These are phyloP conservation scores for Sparidentex hasta DNA, from an alignment of 2,797 vertebrate genomes.

Conservation along the genomic window DNA sequence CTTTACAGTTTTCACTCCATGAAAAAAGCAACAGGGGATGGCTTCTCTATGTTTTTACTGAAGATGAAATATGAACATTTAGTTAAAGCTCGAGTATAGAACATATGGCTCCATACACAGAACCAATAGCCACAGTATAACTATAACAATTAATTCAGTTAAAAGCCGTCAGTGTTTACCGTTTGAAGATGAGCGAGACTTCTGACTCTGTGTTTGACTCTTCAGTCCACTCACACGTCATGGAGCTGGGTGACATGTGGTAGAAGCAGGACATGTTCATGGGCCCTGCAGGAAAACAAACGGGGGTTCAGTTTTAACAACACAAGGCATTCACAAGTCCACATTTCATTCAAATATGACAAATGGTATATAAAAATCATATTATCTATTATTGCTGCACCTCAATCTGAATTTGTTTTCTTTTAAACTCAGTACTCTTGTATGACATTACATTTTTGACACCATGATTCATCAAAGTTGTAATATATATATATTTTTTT, in stretches of 20 bases:
- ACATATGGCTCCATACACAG: no score
- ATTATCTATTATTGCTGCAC: no score
- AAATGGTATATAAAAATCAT: background rate
- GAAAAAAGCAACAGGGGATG: background rate
- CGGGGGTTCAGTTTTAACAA: background rate
- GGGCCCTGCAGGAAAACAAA: slow-evolving; percentile 28
- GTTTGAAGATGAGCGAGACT: slow-evolving; percentile 48
- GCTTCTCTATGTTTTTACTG: background rate
- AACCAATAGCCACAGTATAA: background rate
- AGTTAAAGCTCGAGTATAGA: background rate
- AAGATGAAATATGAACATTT: background rate
- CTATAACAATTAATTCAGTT: background rate
- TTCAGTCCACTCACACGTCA: slow-evolving; percentile 56
- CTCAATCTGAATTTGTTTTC: no score
- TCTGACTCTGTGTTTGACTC: background rate
- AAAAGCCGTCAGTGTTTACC: slow-evolving; percentile 21
- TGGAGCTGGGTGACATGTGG: rapidly evolving
- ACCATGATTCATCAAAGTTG: no score
- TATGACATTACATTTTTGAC: no score
- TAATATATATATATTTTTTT: no score
- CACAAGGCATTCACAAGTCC: background rate
- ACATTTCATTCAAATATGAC: background rate
- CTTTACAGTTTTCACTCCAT: background rate
- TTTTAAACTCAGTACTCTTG: no score
- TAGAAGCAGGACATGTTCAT: slow-evolving; percentile 61